phyloP scores from a whole-genome alignment of 2,797 vertebrate genomes.

The Oryzias dopingdopingensis region DNA sequence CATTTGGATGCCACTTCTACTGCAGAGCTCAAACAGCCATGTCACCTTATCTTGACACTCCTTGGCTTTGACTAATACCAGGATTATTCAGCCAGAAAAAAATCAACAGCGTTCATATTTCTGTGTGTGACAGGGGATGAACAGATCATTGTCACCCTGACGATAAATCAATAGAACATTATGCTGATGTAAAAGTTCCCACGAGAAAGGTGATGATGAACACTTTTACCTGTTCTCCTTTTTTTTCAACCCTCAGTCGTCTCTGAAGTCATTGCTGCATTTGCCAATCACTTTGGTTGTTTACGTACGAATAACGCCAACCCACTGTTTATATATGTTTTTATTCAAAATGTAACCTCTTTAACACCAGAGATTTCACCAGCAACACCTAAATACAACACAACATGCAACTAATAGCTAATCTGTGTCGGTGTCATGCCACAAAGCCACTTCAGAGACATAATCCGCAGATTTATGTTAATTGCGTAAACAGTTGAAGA shows the following conservation, averaged over 20 bases:
- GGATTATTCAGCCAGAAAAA: constrained; percentile 60
- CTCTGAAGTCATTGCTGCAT: too few relatives aligned
- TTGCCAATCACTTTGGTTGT: too few relatives aligned
- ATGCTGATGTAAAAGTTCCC: constrained; percentile 59
- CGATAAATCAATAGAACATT: constrained; percentile 78
- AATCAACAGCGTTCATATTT: constrained; percentile 66
- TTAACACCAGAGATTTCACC: too few relatives aligned
- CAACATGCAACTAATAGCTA: too few relatives aligned
- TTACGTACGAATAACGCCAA: too few relatives aligned
- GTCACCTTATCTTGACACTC: constrained; percentile 50
- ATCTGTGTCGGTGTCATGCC: too few relatives aligned
- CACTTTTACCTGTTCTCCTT: constrained; percentile 26
- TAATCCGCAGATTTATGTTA: too few relatives aligned
- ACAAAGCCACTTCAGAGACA: too few relatives aligned
- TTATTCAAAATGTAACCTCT: too few relatives aligned
- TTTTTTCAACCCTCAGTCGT: constrained; percentile 15
- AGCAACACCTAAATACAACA: too few relatives aligned
- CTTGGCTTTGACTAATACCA: constrained; percentile 63
- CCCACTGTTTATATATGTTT: too few relatives aligned
- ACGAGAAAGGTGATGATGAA: constrained; percentile 44
- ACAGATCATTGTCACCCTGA: constrained; percentile 61
- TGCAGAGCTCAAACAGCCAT: constrained; percentile 30
- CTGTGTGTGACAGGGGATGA: constrained; percentile 56
- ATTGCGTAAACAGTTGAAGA: too few relatives aligned
- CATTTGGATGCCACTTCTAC: constrained; percentile 24